phyloP scores from a whole-genome alignment of 2,797 vertebrate genomes.

The Furcifer pardalis region DNA sequence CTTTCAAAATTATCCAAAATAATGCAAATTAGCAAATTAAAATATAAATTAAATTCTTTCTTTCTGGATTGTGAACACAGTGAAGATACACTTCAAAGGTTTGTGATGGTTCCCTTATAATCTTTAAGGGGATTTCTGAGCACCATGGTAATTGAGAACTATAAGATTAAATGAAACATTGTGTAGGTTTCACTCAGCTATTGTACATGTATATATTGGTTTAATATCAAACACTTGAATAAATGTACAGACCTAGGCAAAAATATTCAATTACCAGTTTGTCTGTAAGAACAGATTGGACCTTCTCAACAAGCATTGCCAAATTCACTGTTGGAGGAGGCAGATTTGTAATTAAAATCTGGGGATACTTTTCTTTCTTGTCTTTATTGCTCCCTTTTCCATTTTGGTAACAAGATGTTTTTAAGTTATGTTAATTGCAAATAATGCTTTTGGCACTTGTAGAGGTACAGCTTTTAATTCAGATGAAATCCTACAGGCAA shows the following conservation, averaged over 20 bases:
- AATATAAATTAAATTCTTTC: constrained; percentile 48
- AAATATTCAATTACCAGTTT: not conserved
- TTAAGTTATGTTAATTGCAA: constrained; percentile 20
- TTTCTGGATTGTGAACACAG: constrained; percentile 43
- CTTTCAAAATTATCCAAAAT: constrained; percentile 34
- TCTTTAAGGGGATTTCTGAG: constrained; percentile 29
- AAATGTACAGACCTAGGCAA: constrained; percentile 14
- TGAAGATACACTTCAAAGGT: constrained; percentile 50
- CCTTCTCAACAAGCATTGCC: constrained; percentile 8
- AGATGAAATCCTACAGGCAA: not conserved
- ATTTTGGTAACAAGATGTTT: constrained; percentile 13
- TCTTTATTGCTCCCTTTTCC: too few relatives aligned
- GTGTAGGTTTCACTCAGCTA: constrained; percentile 10
- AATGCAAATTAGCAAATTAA: constrained; percentile 57
- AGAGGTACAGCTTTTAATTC: not conserved
- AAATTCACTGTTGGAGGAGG: constrained; percentile 18
- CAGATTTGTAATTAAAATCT: constrained; percentile 25
- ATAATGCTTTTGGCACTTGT: not conserved
- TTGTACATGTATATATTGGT: constrained; percentile 30
- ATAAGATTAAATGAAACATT: constrained; percentile 38
- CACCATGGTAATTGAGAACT: not conserved
- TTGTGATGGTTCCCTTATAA: constrained; percentile 36
- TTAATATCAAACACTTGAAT: constrained; percentile 36
- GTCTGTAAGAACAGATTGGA: constrained; percentile 5
- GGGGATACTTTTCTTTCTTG: rapidly evolving